Conservation (phyloP, 2,888 invertebrate genomes). For the Serrognathus titanus region DNA sequence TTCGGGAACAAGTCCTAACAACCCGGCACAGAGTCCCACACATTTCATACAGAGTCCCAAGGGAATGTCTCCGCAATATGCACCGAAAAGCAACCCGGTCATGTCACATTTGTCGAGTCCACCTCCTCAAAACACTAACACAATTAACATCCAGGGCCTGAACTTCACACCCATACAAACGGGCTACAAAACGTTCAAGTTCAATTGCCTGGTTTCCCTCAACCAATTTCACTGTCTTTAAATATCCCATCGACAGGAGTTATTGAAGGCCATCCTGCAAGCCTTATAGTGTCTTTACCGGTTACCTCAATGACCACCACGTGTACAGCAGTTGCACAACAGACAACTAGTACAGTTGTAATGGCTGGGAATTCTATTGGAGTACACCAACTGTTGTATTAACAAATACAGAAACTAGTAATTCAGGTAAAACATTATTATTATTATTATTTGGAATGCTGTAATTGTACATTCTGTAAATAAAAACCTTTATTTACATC, state of each 20-base stretch:
- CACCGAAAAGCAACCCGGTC: constrained; percentile 35
- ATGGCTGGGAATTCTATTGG: constrained; percentile 31
- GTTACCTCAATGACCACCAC: constrained; percentile 44
- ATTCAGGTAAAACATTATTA: constrained; percentile 36
- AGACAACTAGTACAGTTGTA: constrained; percentile 26
- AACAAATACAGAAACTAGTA: constrained; percentile 40
- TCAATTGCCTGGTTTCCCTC: constrained; percentile 80
- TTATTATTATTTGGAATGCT: constrained; percentile 24
- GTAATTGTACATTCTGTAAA: constrained; percentile 28
- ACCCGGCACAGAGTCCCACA: constrained; percentile 31
- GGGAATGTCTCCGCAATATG: constrained; percentile 19
- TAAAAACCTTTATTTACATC: not conserved
- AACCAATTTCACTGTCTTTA: constrained; percentile 76
- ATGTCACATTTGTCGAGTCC: constrained; percentile 62
- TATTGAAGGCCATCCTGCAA: constrained; percentile 50
- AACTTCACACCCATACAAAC: constrained; percentile 67
- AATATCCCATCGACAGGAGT: constrained; percentile 65
- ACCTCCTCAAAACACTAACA: constrained; percentile 39
- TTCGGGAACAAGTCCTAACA: constrained; percentile 36
- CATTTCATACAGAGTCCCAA: constrained; percentile 42
- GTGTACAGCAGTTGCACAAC: constrained; percentile 42
- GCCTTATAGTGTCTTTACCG: constrained; percentile 46
- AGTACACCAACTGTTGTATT: constrained; percentile 46
- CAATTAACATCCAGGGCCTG: constrained; percentile 63
- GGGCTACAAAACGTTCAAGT: constrained; percentile 76